phyloP scores from a whole-genome alignment of 2,797 vertebrate genomes.

The Oryzias sinensis region DNA sequence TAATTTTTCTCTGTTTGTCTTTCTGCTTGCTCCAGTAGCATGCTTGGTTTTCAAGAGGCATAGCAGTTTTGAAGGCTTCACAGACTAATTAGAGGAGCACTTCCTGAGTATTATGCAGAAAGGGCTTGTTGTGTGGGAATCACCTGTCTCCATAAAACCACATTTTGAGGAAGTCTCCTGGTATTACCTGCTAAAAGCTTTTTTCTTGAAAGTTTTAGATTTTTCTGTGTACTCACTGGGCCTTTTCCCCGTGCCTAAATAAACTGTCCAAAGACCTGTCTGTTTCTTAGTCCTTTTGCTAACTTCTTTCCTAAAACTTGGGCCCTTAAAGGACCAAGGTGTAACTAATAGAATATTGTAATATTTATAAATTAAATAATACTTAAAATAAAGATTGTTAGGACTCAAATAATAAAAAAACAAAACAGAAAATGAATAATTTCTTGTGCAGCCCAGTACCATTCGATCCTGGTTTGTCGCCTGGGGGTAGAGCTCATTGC shows the following conservation, averaged over 20 bases:
- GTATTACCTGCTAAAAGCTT: constrained; percentile 1
- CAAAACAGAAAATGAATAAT: no score
- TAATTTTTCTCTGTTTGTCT: constrained; percentile 13
- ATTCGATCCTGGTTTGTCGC: no score
- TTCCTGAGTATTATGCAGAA: not conserved
- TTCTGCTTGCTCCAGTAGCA: no score
- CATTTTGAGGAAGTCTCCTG: constrained; percentile 1
- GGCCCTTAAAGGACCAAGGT: not conserved
- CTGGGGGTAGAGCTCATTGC: no score
- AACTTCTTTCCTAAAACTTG: not conserved
- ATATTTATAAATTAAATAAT: not conserved
- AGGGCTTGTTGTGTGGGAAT: not conserved
- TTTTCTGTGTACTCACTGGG: not conserved
- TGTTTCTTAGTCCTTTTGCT: constrained; percentile 1
- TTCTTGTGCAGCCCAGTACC: no score
- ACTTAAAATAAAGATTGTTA: not conserved
- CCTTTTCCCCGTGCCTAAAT: not conserved
- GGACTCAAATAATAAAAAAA: not conserved
- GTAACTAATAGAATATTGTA: not conserved
- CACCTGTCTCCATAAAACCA: not conserved
- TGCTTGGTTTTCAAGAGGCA: not conserved
- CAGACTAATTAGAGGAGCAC: not conserved
- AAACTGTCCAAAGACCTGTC: not conserved
- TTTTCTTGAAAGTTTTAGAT: not conserved
- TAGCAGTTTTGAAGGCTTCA: not conserved